Conservation (phyloP, 2,797 vertebrate genomes). For the Danio kyathit region DNA sequence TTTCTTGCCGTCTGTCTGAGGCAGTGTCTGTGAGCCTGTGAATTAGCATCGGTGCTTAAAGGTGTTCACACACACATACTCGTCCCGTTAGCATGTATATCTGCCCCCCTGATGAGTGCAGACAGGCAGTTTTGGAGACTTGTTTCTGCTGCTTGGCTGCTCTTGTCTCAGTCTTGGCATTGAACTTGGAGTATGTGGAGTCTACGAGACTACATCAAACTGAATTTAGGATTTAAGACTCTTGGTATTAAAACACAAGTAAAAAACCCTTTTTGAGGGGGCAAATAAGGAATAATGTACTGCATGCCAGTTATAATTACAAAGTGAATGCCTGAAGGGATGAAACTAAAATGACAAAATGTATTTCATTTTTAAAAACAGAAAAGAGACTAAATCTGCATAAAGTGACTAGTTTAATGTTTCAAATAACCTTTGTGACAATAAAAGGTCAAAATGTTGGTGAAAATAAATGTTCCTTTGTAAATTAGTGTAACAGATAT, state of each 20-base stretch:
- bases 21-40: slow-evolving; percentile 15
- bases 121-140: slow-evolving; percentile 43
- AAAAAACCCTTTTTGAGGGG: background rate
- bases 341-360: too few species aligned
- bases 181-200: slow-evolving; percentile 48
- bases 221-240: slow-evolving; percentile 29
- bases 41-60: slow-evolving; percentile 53
- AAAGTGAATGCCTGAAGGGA: too few species aligned
- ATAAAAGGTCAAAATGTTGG: too few species aligned
- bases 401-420: too few species aligned
- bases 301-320: background rate
- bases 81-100: slow-evolving; percentile 10
- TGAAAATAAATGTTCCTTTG: too few species aligned
- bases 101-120: slow-evolving; percentile 45
- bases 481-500: too few species aligned
- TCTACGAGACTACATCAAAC: slow-evolving; percentile 53
- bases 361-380: too few species aligned
- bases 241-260: background rate
- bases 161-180: slow-evolving; percentile 46
- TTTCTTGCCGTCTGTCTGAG: slow-evolving; percentile 38
- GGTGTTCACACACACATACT: slow-evolving; percentile 46
- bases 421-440: too few species aligned
- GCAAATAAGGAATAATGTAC: background rate
- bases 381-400: too few species aligned
- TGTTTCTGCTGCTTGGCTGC: slow-evolving; percentile 53